phyloP scores from a whole-genome alignment of 2,888 invertebrate species.

The Thecocarcelia acutangulata region DNA sequence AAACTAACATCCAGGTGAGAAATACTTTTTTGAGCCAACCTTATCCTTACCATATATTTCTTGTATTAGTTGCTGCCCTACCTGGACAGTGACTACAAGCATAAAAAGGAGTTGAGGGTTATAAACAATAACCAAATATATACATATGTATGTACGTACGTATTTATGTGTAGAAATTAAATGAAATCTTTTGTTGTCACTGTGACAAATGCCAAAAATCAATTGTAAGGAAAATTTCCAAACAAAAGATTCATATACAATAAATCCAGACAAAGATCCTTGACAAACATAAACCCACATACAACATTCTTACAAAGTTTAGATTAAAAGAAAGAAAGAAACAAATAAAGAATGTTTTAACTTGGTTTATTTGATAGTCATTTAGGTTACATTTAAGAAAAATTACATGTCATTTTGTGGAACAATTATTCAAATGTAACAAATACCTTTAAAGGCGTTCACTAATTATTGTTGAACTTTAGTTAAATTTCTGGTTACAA shows the following conservation, averaged over 20 bases:
- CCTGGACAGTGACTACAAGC: slow-evolving; percentile 19
- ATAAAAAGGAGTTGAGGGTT: not conserved
- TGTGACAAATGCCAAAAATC: slow-evolving; percentile 57
- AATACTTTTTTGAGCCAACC: slow-evolving; percentile 26
- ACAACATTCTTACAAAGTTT: not conserved
- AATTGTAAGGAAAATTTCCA: slow-evolving; percentile 56
- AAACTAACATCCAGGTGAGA: slow-evolving; percentile 56
- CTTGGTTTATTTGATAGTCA: slow-evolving; percentile 71
- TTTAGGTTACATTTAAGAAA: slow-evolving; percentile 77
- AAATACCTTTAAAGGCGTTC: slow-evolving; percentile 74
- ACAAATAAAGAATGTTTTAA: no score
- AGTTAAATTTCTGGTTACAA: slow-evolving; percentile 12
- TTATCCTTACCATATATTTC: slow-evolving; percentile 9
- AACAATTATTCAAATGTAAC: slow-evolving; percentile 78
- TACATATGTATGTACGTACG: no score
- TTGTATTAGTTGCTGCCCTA: not conserved
- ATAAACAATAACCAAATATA: no score
- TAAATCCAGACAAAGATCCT: slow-evolving; percentile 1
- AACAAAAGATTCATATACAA: slow-evolving; percentile 28
- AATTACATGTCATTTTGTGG: slow-evolving; percentile 78
- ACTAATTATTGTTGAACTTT: slow-evolving; percentile 76
- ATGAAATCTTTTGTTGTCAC: slow-evolving; percentile 47
- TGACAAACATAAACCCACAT: not conserved
- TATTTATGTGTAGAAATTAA: not conserved
- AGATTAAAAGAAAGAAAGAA: not conserved